Percentiles rank a stretch among this genome's conserved stretches.
These are phyloP conservation scores for Neoarius graeffei DNA, from an alignment of 2,113 vertebrate species.

Conservation along the genomic window DNA sequence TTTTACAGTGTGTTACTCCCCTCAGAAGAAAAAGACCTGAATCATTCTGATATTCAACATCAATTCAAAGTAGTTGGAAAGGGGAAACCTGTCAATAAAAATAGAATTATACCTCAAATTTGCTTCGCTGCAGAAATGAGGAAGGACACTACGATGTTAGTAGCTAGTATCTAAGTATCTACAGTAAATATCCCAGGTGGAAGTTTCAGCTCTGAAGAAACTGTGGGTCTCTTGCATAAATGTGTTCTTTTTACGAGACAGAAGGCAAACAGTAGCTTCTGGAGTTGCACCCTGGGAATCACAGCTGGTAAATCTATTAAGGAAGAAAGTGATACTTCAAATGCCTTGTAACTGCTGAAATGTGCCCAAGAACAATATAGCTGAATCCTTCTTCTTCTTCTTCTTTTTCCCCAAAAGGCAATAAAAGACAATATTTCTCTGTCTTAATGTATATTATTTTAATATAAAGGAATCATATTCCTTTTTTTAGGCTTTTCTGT, in stretches of 20 bases:
- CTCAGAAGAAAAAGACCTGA: background rate
- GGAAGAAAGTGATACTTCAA: constrained; percentile 1
- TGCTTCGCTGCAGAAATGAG: background rate
- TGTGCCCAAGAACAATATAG: background rate
- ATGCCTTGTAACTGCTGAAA: background rate
- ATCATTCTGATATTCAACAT: background rate
- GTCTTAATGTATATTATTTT: background rate
- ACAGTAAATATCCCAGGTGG: constrained; percentile 1
- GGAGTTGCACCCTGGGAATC: background rate
- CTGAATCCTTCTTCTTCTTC: background rate
- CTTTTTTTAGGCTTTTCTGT: background rate
- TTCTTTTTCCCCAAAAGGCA: background rate
- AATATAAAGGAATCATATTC: background rate
- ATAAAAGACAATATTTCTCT: background rate
- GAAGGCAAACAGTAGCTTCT: constrained; percentile 23
- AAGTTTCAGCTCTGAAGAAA: background rate
- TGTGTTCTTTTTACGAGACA: constrained; percentile 1
- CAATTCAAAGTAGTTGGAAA: background rate
- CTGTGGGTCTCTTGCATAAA: background rate
- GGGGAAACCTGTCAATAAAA: background rate
- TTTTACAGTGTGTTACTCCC: background rate
- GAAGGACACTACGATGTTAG: too few species aligned
- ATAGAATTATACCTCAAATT: background rate
- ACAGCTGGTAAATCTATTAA: constrained; percentile 30
- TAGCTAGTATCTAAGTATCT: background rate